Evolutionary conservation across 1,140 invertebrate species (phyloP), one percentile per base, ranked within the genome.

Genomic region (Diabrotica virgifera): DNA sequence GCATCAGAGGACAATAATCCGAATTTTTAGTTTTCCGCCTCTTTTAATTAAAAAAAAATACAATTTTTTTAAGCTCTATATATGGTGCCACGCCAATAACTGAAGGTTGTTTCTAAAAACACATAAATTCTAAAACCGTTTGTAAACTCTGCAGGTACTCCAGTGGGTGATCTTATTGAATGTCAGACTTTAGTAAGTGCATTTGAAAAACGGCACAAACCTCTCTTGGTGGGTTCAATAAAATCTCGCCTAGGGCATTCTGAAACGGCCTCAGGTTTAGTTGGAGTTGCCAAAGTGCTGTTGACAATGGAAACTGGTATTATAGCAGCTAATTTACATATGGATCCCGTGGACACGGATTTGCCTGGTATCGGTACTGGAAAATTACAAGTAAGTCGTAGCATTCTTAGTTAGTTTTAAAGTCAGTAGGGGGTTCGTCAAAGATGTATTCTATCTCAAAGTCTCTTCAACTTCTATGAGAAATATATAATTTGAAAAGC

Each of bases 191-290:
- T 92, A n/a, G 86, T 88, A 70, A 83, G 95, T 6, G 90, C 96
- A 72, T 93, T 90, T 68, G 85, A 82, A 6, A 85, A 85, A 8
- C 81, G 89, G 11, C 81, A 72, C 0, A 81, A 79, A 2, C 91
- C 95, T 0, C 80, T 98, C 0, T 78, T 85, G 36, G 89, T 98
- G 67, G 95, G 96, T 5, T 94, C 95, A 0, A 84, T 95, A 0
- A 98, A 98, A 77, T 95, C 94, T 0, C 97, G 97, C 78, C 84
- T 97, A 72, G 96, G 96, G 0, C 96, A 98, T 77, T 80, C 92
- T 1, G 96, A 98, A 79, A 89, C 93, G 5, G 90, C 90, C 4
- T 95, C 94, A 53, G 94, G 94, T 63, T 79, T 93, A 0, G 93
- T 90, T 76, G 90, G 92, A 0, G 71, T 97, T 50, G 86, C 89